These are phyloP conservation scores for Dascyllus trimaculatus DNA, from an alignment of 2,113 vertebrate species.

Conservation along the genomic window DNA sequence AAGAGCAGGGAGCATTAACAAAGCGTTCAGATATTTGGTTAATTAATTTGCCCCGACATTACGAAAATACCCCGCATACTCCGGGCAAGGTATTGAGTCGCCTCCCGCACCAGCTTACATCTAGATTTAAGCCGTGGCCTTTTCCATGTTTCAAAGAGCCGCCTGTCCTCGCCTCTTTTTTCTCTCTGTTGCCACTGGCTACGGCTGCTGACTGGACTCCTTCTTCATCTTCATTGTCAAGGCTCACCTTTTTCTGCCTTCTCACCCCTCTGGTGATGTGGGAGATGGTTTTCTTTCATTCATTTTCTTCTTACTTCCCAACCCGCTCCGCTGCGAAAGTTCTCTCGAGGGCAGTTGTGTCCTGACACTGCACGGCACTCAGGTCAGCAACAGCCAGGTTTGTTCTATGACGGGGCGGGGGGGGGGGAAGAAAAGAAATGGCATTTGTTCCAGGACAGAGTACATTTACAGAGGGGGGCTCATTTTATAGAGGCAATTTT, in stretches of 20 bases:
- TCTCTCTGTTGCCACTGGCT: constrained; percentile 18
- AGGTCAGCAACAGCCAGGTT: constrained; percentile 24
- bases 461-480: constrained; percentile 21
- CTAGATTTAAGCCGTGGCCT: constrained; percentile 9
- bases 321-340: constrained; percentile 28
- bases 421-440: no score
- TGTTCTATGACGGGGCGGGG: no score
- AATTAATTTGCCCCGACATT: constrained; percentile 64
- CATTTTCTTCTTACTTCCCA: background rate
- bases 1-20: constrained; percentile 56
- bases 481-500: constrained; percentile 20
- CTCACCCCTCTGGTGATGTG: constrained; percentile 41
- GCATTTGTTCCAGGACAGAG: no score
- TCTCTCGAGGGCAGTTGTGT: constrained; percentile 42
- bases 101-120: background rate
- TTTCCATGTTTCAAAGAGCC: constrained; percentile 18
- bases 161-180: background rate
- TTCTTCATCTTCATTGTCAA: constrained; percentile 23
- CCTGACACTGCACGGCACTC: constrained; percentile 14
- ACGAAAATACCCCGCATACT: constrained; percentile 24
- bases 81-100: constrained; percentile 14
- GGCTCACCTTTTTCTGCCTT: constrained; percentile 23
- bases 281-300: constrained; percentile 17
- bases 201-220: constrained; percentile 37
- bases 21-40: constrained; percentile 59